Evolutionary conservation across 2,113 vertebrate genomes (phyloP), one percentile per base, ranked within the genome.

Genomic region (Sylvietta virens): DNA sequence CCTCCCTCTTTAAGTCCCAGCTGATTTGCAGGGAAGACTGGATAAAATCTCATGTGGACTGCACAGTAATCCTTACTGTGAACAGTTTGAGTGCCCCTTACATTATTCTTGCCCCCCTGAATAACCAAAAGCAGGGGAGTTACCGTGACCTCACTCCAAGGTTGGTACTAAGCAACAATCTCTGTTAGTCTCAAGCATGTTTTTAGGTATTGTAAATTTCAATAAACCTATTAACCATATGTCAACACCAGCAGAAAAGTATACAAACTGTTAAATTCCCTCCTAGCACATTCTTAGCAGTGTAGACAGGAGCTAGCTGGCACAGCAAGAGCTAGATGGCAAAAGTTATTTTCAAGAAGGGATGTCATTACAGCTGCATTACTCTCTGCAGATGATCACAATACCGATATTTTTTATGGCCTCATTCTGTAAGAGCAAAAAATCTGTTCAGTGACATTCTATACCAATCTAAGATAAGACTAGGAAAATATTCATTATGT

Each of bases 191-290:
- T 79, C 58, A 87, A 80, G 71, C 31, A 67, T 45, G 28, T 2
- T 23, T 89, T 94, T 85, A 28, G 10, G 45, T 39, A 72, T 9
- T 67, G 19, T 40, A 81, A 74, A 85, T 82, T 90, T 94, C 65
- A 82, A 57, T 90, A 95, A 91, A 85, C 17, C 33, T 87, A 80
- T 92, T 95, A 96, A 76, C 48, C 30, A 18, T 48, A 72, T 77
- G 70, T 62, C 54, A 91, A 82, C 81, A 65, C 13, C 24, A 76
- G 45, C n/a, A 92, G 61, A 89, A 90, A 84, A 88, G 16, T 70
- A 76, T 6, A 57, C 18, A 88, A 82, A 77, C 73, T 84, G 28
- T 72, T 92, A 79, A 95, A 91, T 42, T 65, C 50, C 18, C 39
- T 92, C 31, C 50, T 85, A 87, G 48, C 45, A 76, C 44, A 57